Evolutionary conservation across 2,113 vertebrate genomes (phyloP).

Genomic region (Apeltes quadracus): DNA sequence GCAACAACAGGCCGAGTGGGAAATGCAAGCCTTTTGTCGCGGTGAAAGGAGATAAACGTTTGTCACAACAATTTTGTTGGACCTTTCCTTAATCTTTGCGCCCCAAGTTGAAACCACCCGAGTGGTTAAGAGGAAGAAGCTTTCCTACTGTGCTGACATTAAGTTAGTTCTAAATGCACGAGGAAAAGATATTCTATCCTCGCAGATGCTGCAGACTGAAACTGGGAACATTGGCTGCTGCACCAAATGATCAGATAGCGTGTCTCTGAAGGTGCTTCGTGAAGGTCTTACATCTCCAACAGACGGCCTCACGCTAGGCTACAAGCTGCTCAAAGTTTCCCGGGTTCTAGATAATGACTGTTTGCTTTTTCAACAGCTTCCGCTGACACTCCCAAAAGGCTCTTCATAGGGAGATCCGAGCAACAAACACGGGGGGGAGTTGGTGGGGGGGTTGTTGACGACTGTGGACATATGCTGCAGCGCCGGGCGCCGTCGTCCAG

Average conservation of each 20-base stretch:
- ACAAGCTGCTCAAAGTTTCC: constrained; percentile 68
- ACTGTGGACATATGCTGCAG: constrained; percentile 28
- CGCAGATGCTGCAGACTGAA: constrained; percentile 18
- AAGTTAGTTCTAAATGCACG: no score
- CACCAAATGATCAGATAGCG: constrained; percentile 21
- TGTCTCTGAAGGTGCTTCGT: constrained; percentile 49
- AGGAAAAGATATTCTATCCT: not conserved
- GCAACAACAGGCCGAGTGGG: no score
- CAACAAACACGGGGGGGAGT: constrained; percentile 22
- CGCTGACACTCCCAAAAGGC: constrained; percentile 66
- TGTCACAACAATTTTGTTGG: no score
- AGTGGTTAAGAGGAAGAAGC: not conserved
- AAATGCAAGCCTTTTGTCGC: not conserved
- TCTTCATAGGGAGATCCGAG: constrained; percentile 44
- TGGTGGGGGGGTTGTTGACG: no score
- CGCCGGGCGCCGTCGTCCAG: not conserved
- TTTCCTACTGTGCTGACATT: not conserved
- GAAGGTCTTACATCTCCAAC: constrained; percentile 57
- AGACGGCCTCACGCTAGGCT: constrained; percentile 63
- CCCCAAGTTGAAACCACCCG: not conserved
- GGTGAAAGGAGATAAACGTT: not conserved
- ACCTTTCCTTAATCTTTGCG: no score
- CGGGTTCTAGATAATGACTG: constrained; percentile 63
- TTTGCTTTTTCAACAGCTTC: constrained; percentile 68
- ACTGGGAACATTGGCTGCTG: constrained; percentile 14